A percentile compares a stretch with the other conserved stretches of the same genome.
These are phyloP conservation scores for Nicator chloris DNA, from an alignment of 2,113 vertebrate species.

Conservation along the genomic window DNA sequence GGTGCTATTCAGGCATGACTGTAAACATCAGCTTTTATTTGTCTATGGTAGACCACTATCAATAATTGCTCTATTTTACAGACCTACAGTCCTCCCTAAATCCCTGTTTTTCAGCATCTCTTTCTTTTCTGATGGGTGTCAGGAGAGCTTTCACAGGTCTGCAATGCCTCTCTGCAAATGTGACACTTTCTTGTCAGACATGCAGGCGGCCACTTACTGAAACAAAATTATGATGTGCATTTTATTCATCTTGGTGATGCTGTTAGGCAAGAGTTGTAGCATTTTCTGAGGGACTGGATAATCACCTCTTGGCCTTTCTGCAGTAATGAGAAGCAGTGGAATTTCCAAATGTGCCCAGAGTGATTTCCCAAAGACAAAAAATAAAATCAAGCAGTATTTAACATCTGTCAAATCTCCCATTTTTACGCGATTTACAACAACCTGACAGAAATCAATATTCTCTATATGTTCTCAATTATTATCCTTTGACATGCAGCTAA, in stretches of 20 bases:
- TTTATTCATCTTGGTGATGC: background rate
- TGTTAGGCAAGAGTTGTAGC: background rate
- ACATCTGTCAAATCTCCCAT: background rate
- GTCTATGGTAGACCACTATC: background rate
- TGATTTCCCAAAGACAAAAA: background rate
- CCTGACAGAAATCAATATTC: background rate
- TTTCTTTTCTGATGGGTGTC: background rate
- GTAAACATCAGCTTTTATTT: background rate
- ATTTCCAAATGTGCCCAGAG: background rate
- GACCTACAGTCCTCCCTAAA: background rate
- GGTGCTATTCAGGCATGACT: background rate
- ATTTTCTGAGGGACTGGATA: background rate
- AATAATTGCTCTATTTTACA: background rate
- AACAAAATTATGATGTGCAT: background rate
- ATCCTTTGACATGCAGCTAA: background rate
- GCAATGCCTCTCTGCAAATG: background rate
- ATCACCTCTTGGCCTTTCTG: background rate
- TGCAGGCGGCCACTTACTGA: background rate
- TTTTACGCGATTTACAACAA: background rate
- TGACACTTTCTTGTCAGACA: background rate
- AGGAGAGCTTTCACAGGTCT: background rate
- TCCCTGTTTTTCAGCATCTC: background rate
- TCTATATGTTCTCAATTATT: background rate
- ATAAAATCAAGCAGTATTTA: background rate
- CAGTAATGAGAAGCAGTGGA: background rate